Percentiles rank a stretch among this genome's conserved stretches.
Conservation (phyloP, 1,140 invertebrate genomes). For the Drosophila bocqueti region DNA sequence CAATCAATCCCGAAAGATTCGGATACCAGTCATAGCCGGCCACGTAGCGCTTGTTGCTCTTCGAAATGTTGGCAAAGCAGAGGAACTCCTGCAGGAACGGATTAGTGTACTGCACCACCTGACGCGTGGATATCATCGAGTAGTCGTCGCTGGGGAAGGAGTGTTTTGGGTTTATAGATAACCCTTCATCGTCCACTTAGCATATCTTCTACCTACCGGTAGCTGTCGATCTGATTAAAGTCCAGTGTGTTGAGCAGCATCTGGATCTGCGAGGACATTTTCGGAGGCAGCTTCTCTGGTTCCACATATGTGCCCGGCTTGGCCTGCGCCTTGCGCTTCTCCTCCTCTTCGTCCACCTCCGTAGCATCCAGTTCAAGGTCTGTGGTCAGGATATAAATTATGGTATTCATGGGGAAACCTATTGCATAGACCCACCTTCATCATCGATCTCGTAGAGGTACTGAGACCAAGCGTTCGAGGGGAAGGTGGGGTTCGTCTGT, state of each 20-base stretch:
- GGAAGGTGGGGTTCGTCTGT: constrained; percentile 89
- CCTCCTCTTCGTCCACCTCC: constrained; percentile 73
- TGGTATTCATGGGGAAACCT: not conserved
- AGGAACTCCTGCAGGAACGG: constrained; percentile 78
- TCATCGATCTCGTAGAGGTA: constrained; percentile 85
- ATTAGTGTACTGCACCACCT: constrained; percentile 67
- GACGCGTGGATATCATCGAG: constrained; percentile 56
- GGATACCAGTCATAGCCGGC: constrained; percentile 90
- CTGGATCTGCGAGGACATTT: constrained; percentile 69
- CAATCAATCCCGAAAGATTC: constrained; percentile 88
- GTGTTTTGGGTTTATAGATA: not conserved
- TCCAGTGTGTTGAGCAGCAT: constrained; percentile 76
- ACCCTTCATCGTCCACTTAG: not conserved
- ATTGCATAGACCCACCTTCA: constrained; percentile 52
- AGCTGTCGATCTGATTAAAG: constrained; percentile 84
- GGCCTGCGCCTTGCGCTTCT: constrained; percentile 23
- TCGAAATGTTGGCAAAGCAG: constrained; percentile 82
- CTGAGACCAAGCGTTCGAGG: constrained; percentile 89
- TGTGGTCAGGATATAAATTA: not conserved
- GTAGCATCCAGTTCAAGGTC: constrained; percentile 71
- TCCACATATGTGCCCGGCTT: constrained; percentile 12
- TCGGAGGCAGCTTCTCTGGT: constrained; percentile 47
- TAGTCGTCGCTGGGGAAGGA: constrained; percentile 73
- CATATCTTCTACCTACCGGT: constrained; percentile 55
- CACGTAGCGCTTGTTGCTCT: constrained; percentile 86